Evolutionary conservation across 2,797 vertebrate genomes (phyloP).

Genomic region (Schizothorax lantsangensis): DNA sequence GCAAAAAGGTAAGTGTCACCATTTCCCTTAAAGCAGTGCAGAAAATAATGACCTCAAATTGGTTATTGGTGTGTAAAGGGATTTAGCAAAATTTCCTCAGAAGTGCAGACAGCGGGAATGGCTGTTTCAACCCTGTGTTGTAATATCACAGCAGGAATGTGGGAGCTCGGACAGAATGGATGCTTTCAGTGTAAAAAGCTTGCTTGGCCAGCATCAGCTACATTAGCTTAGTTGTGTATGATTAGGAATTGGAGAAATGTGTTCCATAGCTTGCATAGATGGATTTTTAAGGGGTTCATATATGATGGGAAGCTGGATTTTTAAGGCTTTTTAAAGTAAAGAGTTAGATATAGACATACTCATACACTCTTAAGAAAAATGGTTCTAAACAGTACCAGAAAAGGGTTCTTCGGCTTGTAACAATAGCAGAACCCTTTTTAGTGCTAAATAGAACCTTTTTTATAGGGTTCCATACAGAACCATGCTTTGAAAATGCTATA

Average conservation of each 20-base stretch:
- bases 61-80: slow-evolving; percentile 34
- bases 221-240: slow-evolving; percentile 47
- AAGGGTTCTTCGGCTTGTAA: too few relatives aligned
- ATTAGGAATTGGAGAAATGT: slow-evolving; percentile 48
- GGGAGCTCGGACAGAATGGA: slow-evolving; percentile 40
- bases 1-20: slow-evolving; percentile 10
- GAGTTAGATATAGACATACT: not conserved
- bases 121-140: slow-evolving; percentile 46
- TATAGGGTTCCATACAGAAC: too few relatives aligned
- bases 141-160: slow-evolving; percentile 50
- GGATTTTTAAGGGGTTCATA: slow-evolving; percentile 20
- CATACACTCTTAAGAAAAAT: too few relatives aligned
- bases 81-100: slow-evolving; percentile 44
- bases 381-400: too few relatives aligned
- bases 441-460: too few relatives aligned
- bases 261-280: slow-evolving; percentile 44
- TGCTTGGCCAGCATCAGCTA: slow-evolving; percentile 38
- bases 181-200: slow-evolving; percentile 50
- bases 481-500: too few relatives aligned
- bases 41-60: slow-evolving; percentile 38
- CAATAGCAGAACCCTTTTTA: too few relatives aligned
- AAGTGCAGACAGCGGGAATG: slow-evolving; percentile 27
- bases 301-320: not conserved
- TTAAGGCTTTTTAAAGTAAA: too few relatives aligned
- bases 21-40: not conserved